Base-by-base conservation (phyloP, 2,797 vertebrate genomes). In the Phataginus tricuspis region DNA sequence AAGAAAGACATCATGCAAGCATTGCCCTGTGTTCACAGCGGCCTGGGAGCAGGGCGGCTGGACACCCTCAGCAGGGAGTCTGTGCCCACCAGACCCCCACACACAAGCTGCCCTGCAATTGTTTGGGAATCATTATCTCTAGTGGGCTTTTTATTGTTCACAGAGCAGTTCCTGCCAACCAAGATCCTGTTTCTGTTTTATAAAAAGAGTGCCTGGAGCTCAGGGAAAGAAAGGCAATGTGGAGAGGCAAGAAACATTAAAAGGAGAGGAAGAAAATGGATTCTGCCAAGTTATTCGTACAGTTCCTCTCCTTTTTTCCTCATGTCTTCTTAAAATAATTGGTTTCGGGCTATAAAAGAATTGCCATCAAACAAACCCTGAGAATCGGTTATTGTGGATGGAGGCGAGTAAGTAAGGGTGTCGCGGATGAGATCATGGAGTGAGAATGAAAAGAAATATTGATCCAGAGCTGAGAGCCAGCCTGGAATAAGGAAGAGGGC, bases 271-370 rank as follows among this genome's bases (percentile, higher is more conserved):
- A 79, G 77, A 96, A 96, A 96, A 90, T 94, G 75, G 89, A 69
- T 88, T 95, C 68, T 97, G 84, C 90, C 77, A 57, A 78, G 49
- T 90, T 91, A 68, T 94, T 92, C 69, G 84, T 92, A 88, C 49
- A 75, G 69, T 84, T 74, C 27, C 59, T 96, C 74, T 97, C 23
- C 49, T 63, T 85, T 88, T 82, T 68, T 8, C 66, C 71, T 90
- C 77, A 59, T 90, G 63, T 96, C 68, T 94, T 95, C 86, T 96
- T 96, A 94, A 96, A 96, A 95, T 96, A 95, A 97, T 95, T 96
- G 93, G 68, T 72, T 95, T 94, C 78, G 68, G 37, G 45, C 88
- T 59, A 1, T 96, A 96, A 96, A 77, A 96, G 96, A 96, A 97
- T 95, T 90, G 21, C 59, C 29, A 1, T 95, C 90, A 95, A 90